phyloP scores from a whole-genome alignment of 2,797 vertebrate genomes.

The Tenualosa ilisha region DNA sequence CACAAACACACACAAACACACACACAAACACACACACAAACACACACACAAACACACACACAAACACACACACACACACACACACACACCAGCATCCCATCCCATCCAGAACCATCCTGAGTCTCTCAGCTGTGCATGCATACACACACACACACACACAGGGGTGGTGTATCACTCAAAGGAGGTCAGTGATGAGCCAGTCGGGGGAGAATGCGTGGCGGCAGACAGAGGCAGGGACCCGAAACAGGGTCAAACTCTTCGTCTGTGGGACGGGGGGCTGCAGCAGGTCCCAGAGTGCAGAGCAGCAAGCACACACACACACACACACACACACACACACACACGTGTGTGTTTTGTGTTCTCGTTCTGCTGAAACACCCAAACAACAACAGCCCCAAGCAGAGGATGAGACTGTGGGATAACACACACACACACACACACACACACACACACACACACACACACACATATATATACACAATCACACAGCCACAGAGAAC shows the following conservation, averaged over 20 bases:
- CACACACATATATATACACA: background rate
- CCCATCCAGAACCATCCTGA: background rate
- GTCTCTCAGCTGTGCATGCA: background rate
- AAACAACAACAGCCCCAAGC: background rate
- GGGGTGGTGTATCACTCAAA: background rate
- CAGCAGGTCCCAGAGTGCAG: background rate
- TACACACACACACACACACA: too few species aligned
- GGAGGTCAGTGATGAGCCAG: background rate
- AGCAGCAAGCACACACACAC: background rate
- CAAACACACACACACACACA: too few species aligned
- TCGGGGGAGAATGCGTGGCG: background rate
- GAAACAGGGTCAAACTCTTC: background rate
- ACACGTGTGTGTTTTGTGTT: background rate
- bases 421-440: constrained; percentile 10
- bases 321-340: background rate
- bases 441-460: too few species aligned
- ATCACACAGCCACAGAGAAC: background rate
- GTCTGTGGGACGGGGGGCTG: background rate
- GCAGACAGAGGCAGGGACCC: background rate
- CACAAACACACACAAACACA: background rate
- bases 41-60: too few species aligned
- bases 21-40: too few species aligned
- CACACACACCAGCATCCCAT: background rate
- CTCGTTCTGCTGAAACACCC: background rate
- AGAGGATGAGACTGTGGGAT: background rate